Percentiles rank a stretch among this genome's conserved stretches.
These are phyloP conservation scores for Zaprionus nigranus DNA, from an alignment of 1,140 invertebrate species.

Conservation along the genomic window DNA sequence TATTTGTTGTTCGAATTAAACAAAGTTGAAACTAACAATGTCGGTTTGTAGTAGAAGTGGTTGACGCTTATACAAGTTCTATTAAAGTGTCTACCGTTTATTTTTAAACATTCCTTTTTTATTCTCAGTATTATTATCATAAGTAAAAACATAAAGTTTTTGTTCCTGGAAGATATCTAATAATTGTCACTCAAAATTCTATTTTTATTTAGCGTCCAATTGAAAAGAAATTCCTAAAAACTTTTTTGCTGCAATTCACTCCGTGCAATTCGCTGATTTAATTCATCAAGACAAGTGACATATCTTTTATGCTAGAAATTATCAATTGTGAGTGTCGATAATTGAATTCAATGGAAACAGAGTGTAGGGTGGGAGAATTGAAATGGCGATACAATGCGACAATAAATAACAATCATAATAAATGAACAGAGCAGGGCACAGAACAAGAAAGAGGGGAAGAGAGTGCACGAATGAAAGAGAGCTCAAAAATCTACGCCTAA, in stretches of 20 bases:
- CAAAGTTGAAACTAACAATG: no score
- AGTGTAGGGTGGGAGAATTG: background rate
- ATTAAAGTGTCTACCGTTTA: no score
- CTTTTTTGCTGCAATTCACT: background rate
- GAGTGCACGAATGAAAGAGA: background rate
- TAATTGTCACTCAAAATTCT: background rate
- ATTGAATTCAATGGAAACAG: slow-evolving; percentile 46
- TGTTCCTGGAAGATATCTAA: background rate
- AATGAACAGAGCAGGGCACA: slow-evolving; percentile 44
- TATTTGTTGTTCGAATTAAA: background rate
- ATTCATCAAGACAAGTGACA: background rate
- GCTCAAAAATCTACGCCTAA: slow-evolving; percentile 52
- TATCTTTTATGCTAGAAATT: slow-evolving; percentile 37
- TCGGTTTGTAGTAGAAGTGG: no score
- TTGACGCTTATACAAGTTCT: no score
- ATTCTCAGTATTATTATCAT: background rate
- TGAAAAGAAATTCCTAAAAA: background rate
- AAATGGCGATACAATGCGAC: slow-evolving; percentile 44
- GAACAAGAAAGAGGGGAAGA: background rate
- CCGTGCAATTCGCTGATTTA: background rate
- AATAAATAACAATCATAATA: slow-evolving; percentile 55
- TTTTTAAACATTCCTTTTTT: no score
- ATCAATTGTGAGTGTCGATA: slow-evolving; percentile 51
- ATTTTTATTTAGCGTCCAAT: background rate
- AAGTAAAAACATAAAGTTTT: background rate